Conservation (phyloP, 2,888 invertebrate species). For the Zele albiditarsus region DNA sequence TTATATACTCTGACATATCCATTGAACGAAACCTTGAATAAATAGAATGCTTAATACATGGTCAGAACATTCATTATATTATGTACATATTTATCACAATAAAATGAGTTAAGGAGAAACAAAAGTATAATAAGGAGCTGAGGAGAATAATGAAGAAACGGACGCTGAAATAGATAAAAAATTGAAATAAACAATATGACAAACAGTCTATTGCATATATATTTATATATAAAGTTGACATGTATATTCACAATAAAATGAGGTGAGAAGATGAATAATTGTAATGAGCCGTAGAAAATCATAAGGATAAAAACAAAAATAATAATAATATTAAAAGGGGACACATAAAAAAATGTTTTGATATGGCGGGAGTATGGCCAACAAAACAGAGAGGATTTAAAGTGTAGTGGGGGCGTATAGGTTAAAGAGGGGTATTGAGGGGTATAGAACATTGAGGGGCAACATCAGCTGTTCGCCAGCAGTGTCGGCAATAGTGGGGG, state of each 20-base stretch:
- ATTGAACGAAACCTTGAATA: background rate
- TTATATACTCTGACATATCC: background rate
- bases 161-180: too few species aligned
- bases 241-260: background rate
- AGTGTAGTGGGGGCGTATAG: slow-evolving; percentile 1
- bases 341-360: background rate
- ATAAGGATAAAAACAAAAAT: background rate
- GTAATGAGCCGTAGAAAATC: background rate
- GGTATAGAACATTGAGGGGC: slow-evolving; percentile 44
- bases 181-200: too few species aligned
- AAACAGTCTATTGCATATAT: too few species aligned
- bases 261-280: background rate
- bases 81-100: background rate
- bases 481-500: slow-evolving; percentile 53
- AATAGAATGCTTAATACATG: background rate
- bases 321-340: background rate
- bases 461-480: slow-evolving; percentile 71
- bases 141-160: too few species aligned
- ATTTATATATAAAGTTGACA: background rate
- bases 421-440: background rate
- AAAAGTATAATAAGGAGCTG: too few species aligned
- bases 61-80: background rate
- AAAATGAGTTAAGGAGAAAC: background rate
- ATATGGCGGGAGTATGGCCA: slow-evolving; percentile 35
- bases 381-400: background rate